Percentiles rank a stretch among this genome's conserved stretches.
These are phyloP conservation scores for Xenus cinereus DNA, from an alignment of 2,113 vertebrate species.

Conservation along the genomic window DNA sequence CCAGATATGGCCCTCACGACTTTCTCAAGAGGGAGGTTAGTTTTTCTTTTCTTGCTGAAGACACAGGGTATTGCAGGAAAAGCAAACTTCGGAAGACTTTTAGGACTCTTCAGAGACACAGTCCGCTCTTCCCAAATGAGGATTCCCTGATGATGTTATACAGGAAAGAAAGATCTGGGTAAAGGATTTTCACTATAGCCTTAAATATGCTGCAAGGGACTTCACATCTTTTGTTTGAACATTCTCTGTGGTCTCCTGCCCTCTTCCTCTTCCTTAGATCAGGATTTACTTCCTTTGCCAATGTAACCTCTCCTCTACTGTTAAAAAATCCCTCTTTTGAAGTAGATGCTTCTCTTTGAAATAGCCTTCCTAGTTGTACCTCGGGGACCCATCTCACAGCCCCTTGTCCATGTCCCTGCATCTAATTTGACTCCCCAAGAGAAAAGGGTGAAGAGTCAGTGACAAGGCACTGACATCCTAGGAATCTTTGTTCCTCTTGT, in stretches of 20 bases:
- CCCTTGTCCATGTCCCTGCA: not conserved
- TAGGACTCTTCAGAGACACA: not conserved
- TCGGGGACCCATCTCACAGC: not conserved
- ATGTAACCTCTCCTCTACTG: not conserved
- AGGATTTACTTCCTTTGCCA: not conserved
- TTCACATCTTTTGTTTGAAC: not conserved
- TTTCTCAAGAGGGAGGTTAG: not conserved
- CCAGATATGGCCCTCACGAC: accelerated
- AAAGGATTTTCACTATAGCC: not conserved
- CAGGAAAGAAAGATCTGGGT: not conserved
- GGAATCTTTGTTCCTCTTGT: not conserved
- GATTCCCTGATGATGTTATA: not conserved
- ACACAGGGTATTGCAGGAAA: not conserved
- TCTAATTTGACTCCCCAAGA: not conserved
- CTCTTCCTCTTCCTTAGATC: not conserved
- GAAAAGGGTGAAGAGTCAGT: not conserved
- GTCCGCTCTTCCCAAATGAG: not conserved
- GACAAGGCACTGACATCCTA: not conserved
- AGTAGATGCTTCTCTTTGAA: not conserved
- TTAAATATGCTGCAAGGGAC: not conserved
- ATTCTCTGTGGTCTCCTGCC: not conserved
- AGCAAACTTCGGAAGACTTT: not conserved
- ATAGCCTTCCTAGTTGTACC: not conserved
- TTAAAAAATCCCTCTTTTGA: not conserved
- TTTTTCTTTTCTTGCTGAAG: not conserved